A percentile compares a stretch with the other conserved stretches of the same genome.
phyloP scores from a whole-genome alignment of 53 echinoderm and acorn worm species.

The Pentamera pediparva region DNA sequence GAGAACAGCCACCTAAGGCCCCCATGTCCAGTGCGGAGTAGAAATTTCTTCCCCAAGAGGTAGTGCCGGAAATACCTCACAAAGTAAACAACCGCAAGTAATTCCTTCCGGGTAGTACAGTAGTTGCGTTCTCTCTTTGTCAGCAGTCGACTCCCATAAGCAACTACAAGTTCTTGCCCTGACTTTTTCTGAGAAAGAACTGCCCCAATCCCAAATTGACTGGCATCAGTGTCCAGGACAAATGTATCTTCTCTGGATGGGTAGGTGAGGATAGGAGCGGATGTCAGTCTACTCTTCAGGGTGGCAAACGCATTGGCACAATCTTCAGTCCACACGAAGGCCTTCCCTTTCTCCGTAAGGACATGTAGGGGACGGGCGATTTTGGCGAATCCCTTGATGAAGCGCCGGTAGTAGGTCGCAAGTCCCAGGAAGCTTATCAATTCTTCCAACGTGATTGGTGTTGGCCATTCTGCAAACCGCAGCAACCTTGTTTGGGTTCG shows the following conservation, averaged over 20 bases:
- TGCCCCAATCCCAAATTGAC: slow-evolving; percentile 10
- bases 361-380: slow-evolving; percentile 3
- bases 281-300: slow-evolving; percentile 27
- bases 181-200: slow-evolving; percentile 25
- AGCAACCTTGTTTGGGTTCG: background rate
- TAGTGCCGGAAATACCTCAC: slow-evolving; percentile 9
- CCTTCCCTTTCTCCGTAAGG: slow-evolving; percentile 3
- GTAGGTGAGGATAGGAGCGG: slow-evolving; percentile 36
- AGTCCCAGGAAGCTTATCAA: background rate
- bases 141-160: background rate
- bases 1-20: background rate
- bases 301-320: background rate
- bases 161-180: slow-evolving; percentile 12
- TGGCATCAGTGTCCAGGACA: slow-evolving; percentile 50
- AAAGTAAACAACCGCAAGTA: too few species aligned
- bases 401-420: slow-evolving; percentile 20
- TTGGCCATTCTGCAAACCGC: background rate
- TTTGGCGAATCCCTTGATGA: slow-evolving; percentile 1
- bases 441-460: background rate
- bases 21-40: slow-evolving; percentile 6
- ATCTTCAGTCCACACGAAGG: slow-evolving; percentile 1
- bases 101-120: background rate
- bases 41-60: background rate
- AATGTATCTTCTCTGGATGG: background rate
- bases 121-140: background rate